phyloP scores from a whole-genome alignment of 2,797 vertebrate species.

The Macropodus opercularis region DNA sequence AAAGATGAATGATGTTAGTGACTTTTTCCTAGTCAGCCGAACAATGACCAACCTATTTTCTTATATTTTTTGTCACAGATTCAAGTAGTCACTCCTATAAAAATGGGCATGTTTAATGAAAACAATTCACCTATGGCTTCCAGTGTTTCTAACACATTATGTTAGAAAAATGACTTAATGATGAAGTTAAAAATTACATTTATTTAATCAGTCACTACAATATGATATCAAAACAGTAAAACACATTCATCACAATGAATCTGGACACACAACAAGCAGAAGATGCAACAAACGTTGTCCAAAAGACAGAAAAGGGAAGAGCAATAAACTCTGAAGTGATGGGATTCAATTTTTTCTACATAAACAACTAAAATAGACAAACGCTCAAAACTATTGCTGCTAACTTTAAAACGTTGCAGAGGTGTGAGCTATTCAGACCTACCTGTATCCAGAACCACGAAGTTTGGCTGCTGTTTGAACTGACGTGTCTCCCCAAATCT shows the following conservation, averaged over 20 bases:
- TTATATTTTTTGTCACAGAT: not conserved
- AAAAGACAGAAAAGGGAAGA: constrained; percentile 1
- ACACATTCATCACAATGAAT: not conserved
- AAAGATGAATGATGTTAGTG: constrained; percentile 15
- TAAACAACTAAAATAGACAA: not conserved
- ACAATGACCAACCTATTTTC: not conserved
- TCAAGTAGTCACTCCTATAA: not conserved
- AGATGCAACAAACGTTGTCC: not conserved
- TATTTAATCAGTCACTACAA: not conserved
- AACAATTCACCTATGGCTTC: not conserved
- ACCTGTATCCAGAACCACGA: constrained; percentile 57
- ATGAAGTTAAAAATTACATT: not conserved
- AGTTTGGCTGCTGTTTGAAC: not conserved
- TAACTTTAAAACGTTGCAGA: constrained; percentile 3
- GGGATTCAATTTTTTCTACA: not conserved
- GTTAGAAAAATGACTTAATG: too few relatives aligned
- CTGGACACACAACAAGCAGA: not conserved
- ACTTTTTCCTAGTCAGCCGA: not conserved
- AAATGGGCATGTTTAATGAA: not conserved
- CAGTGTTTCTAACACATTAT: too few relatives aligned
- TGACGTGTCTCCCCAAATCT: constrained; percentile 19
- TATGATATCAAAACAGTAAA: not conserved
- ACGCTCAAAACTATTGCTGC: not conserved
- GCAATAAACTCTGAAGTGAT: not conserved
- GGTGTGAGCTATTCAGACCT: constrained; percentile 28